Evolutionary conservation across 64 coral and sea anemone species (phyloP).

Genomic region (Acropora yongei): DNA sequence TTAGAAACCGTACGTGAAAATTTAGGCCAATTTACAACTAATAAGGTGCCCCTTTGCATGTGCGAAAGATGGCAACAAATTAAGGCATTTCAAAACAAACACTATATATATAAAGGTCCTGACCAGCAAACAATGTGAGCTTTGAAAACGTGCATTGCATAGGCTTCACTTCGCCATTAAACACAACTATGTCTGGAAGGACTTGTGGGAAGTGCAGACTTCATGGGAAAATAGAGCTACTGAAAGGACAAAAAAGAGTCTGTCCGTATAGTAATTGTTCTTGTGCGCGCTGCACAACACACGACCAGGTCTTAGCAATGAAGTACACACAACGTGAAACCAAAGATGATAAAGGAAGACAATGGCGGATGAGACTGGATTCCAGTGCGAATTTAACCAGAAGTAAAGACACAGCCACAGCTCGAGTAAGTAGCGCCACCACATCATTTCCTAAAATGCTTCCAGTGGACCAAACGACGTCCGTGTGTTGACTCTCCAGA

Average conservation of each 20-base stretch:
- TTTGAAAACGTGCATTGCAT: slow-evolving; percentile 33
- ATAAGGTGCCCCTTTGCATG: slow-evolving; percentile 31
- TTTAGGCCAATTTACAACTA: slow-evolving; percentile 5
- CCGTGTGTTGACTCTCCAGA: slow-evolving; percentile 31
- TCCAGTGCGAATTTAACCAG: slow-evolving; percentile 39
- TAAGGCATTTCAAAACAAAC: slow-evolving; percentile 31
- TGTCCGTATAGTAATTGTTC: slow-evolving; percentile 52
- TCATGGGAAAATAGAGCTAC: slow-evolving; percentile 44
- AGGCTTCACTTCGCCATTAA: slow-evolving; percentile 51
- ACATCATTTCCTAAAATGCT: slow-evolving; percentile 58
- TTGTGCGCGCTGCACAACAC: slow-evolving; percentile 41
- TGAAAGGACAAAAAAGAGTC: slow-evolving; percentile 55
- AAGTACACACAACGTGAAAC: slow-evolving; percentile 21
- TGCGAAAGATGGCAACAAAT: slow-evolving; percentile 37
- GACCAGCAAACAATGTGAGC: slow-evolving; percentile 39
- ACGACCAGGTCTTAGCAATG: slow-evolving; percentile 47
- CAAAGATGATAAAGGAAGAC: slow-evolving; percentile 47
- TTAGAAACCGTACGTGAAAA: no score
- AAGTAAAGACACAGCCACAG: slow-evolving; percentile 47
- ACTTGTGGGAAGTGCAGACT: slow-evolving; percentile 56
- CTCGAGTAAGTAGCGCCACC: slow-evolving; percentile 35
- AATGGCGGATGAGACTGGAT: slow-evolving; percentile 35
- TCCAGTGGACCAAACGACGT: slow-evolving; percentile 10
- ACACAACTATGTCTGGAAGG: slow-evolving; percentile 54
- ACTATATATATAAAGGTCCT: slow-evolving; percentile 31